Evolutionary conservation across 92 coral and sea anemone species (phyloP), one percentile per base, ranked within the genome.

Genomic region (Paramuricea clavata): DNA sequence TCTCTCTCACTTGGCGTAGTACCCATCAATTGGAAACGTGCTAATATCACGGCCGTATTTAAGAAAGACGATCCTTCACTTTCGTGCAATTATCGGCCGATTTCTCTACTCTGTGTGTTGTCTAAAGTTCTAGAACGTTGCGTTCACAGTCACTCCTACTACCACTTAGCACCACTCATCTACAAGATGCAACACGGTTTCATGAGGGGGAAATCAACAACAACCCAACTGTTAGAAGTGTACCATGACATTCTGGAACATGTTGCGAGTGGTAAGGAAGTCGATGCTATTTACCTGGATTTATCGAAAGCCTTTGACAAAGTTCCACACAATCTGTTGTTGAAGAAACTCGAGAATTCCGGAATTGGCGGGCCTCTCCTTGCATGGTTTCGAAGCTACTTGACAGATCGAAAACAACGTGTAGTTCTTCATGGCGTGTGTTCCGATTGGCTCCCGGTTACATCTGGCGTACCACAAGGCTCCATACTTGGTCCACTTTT

Each of bases 291-390:
- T 31, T 72, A 81, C 67, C 78, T 85, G 44, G 88, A 89, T 81
- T 16, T 85, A 15, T 85, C 82, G 0, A 88, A 92, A 49, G 94
- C 92, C 12, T 89, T 92, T 54, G 90, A 92, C 56, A 89, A 81
- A 31, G 92, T 92, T 19, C 23, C 92, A 0, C 92, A 89, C 59
- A 50, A 16, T 68, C 56, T 81, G 52, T 44, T 89, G 16, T 69
- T 81, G 19, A 69, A 78, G 1, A 87, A 87, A 73, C 59, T 78
- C 2, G 77, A 76, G 32, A 32, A 27, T n/a, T 77, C 7, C 12
- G 92, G 89, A 3, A 83, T 91, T 52, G 28, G 10, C 9, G 91
- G 89, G 76, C 5, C 82, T 0, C 67, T 83, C 0, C 62, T 87
- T 6, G 12, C 61, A 2, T 91, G 91, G 91, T 84, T 76, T 27